Conservation (phyloP, 1,140 invertebrate species). For the Metopolophium dirhodum region DNA sequence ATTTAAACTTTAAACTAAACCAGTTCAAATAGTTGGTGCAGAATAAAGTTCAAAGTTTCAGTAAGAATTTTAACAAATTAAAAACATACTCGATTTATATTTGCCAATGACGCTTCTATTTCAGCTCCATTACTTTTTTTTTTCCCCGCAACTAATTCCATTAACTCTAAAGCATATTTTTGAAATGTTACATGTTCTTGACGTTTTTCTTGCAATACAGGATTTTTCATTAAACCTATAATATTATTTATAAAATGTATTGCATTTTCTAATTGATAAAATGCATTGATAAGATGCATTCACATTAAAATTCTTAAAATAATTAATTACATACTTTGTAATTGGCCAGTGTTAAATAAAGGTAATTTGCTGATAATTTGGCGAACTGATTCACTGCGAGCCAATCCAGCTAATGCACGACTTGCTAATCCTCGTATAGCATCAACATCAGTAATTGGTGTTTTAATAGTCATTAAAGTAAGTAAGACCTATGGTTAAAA, state of each 20-base stretch:
- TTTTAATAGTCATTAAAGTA: slow-evolving; percentile 87
- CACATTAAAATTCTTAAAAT: not conserved
- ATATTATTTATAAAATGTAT: slow-evolving; percentile 56
- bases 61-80: not conserved
- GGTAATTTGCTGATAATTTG: slow-evolving; percentile 97
- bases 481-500: slow-evolving; percentile 68
- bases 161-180: slow-evolving; percentile 89
- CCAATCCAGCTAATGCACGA: slow-evolving; percentile 87
- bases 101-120: slow-evolving; percentile 82
- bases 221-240: slow-evolving; percentile 90
- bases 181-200: slow-evolving; percentile 96
- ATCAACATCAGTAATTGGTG: slow-evolving; percentile 96
- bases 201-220: slow-evolving; percentile 93
- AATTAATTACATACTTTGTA: slow-evolving; percentile 74
- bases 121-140: slow-evolving; percentile 80
- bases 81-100: slow-evolving; percentile 77
- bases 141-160: slow-evolving; percentile 91
- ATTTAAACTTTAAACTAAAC: too few species aligned
- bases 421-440: slow-evolving; percentile 90
- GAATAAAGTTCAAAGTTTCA: too few species aligned
- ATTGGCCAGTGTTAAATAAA: slow-evolving; percentile 89
- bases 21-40: too few species aligned
- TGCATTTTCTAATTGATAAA: not conserved
- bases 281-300: not conserved
- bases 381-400: slow-evolving; percentile 86